phyloP scores from a whole-genome alignment of 2,888 invertebrate genomes.

The Eupithecia insigniata region DNA sequence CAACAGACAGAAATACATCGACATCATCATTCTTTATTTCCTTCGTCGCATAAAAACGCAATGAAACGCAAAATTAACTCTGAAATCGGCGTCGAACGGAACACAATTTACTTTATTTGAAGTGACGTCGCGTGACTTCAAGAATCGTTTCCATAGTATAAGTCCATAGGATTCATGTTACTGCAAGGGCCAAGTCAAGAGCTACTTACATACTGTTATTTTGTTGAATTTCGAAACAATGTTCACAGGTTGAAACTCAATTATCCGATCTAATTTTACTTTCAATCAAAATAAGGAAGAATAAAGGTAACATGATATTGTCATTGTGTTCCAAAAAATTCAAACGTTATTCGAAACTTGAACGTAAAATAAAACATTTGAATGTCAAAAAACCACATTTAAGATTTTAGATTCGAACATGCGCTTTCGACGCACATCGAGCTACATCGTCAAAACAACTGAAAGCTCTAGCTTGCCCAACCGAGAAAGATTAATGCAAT shows the following conservation, averaged over 20 bases:
- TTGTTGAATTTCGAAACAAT: background rate
- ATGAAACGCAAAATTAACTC: slow-evolving; percentile 50
- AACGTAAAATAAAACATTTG: background rate
- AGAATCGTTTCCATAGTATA: slow-evolving; percentile 33
- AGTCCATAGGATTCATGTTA: background rate
- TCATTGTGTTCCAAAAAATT: background rate
- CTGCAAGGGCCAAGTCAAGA: background rate
- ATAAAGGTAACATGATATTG: no score
- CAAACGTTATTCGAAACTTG: background rate
- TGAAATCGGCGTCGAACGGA: slow-evolving; percentile 41
- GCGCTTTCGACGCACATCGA: no score
- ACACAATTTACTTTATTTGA: slow-evolving; percentile 57
- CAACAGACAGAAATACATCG: slow-evolving; percentile 30
- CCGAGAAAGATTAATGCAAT: no score
- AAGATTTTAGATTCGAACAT: no score
- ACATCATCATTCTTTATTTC: slow-evolving; percentile 43
- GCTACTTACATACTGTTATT: background rate
- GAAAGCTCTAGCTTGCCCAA: no score
- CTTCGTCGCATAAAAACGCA: slow-evolving; percentile 46
- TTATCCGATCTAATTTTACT: no score
- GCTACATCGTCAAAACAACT: no score
- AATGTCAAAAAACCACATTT: background rate
- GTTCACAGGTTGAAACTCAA: no score
- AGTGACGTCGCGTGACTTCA: slow-evolving; percentile 58
- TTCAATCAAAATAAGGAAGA: no score